These are phyloP conservation scores for Aspidiotus destructor DNA, from an alignment of 2,888 invertebrate species.

Conservation along the genomic window DNA sequence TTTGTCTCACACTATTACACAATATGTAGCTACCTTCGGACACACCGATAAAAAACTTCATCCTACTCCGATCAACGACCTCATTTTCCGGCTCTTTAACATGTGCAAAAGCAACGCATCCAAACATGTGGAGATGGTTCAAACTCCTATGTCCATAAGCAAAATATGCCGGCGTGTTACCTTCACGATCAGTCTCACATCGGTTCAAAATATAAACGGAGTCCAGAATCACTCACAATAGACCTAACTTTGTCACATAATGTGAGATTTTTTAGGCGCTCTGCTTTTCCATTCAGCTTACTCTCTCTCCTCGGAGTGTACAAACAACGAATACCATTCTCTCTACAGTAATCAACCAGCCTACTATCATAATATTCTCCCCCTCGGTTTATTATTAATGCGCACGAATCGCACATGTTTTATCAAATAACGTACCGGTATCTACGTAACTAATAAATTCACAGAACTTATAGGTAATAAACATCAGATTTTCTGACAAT, in stretches of 20 bases:
- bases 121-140: slow-evolving; percentile 1
- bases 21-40: too few relatives aligned
- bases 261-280: slow-evolving; percentile 39
- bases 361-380: background rate
- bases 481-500: background rate
- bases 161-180: slow-evolving; percentile 34
- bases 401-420: background rate
- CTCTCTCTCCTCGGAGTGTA: slow-evolving; percentile 39
- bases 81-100: background rate
- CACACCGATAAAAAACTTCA: background rate
- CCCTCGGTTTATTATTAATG: background rate
- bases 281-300: slow-evolving; percentile 39
- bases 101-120: background rate
- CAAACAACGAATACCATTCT: slow-evolving; percentile 39
- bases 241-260: slow-evolving; percentile 37
- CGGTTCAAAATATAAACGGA: slow-evolving; percentile 33
- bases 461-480: background rate
- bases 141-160: slow-evolving; percentile 18
- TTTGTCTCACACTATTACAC: too few relatives aligned
- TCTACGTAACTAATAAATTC: background rate
- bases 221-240: slow-evolving; percentile 37
- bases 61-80: background rate
- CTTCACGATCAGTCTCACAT: slow-evolving; percentile 14
- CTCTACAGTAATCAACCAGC: background rate
- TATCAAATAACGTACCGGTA: background rate